phyloP scores from a whole-genome alignment of 2,797 vertebrate genomes.

The Pangasius sanitwongsei region DNA sequence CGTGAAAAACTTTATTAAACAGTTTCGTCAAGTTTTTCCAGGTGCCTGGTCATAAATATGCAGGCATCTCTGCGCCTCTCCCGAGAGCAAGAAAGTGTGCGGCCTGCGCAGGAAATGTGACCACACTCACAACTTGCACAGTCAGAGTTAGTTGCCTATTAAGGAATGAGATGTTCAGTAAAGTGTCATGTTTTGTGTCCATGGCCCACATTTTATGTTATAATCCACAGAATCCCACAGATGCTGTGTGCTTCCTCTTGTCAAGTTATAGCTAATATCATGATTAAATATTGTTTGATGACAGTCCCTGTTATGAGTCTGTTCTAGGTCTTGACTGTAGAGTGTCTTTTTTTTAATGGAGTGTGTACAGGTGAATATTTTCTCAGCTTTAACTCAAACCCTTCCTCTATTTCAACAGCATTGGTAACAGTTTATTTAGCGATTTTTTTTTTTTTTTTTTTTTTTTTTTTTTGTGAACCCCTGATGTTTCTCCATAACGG shows the following conservation, averaged over 20 bases:
- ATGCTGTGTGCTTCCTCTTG: neutral
- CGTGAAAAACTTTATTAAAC: neutral
- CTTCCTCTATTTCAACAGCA: neutral
- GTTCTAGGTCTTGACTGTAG: neutral
- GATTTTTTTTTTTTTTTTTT: neutral
- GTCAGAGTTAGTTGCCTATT: neutral
- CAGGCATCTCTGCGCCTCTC: neutral
- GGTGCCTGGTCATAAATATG: neutral
- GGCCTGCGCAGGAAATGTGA: constrained; percentile 28
- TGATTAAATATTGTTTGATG: neutral
- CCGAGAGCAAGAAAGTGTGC: neutral
- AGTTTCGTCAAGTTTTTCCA: neutral
- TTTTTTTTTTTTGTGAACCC: neutral
- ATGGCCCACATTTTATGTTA: neutral
- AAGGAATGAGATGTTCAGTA: neutral
- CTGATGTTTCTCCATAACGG: neutral
- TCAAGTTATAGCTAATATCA: neutral
- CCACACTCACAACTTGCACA: neutral
- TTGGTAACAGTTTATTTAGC: neutral
- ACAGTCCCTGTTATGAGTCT: neutral
- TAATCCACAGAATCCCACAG: neutral
- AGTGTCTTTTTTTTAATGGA: too few relatives aligned
- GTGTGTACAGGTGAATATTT: neutral
- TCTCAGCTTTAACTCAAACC: neutral
- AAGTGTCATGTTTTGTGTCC: neutral